Percentiles rank a stretch among this genome's conserved stretches.
These are phyloP conservation scores for Lepetodrilus schrolli DNA, from an alignment of 2,888 invertebrate species.

Conservation along the genomic window DNA sequence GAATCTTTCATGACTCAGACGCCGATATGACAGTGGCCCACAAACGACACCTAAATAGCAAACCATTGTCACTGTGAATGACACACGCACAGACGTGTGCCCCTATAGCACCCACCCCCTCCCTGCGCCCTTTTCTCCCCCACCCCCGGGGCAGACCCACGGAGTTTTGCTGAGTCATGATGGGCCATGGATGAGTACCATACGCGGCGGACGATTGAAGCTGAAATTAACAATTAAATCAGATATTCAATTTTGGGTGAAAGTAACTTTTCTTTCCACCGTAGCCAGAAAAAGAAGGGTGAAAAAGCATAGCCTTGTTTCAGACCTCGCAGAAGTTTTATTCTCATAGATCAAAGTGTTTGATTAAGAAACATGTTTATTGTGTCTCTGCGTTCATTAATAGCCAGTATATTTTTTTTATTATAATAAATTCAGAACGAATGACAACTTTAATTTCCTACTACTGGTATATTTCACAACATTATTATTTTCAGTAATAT, in stretches of 20 bases:
- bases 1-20: no score
- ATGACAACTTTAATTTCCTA: no score
- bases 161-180: neutral
- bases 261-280: neutral
- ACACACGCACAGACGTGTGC: neutral
- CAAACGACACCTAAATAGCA: slow-evolving; percentile 2
- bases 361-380: no score
- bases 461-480: no score
- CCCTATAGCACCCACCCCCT: neutral
- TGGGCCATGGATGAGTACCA: neutral
- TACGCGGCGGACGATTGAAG: neutral
- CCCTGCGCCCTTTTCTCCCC: neutral
- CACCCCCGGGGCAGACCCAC: neutral
- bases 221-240: slow-evolving; percentile 23
- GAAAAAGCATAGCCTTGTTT: no score
- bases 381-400: no score
- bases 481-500: no score
- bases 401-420: no score
- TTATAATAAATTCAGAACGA: no score
- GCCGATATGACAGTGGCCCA: neutral
- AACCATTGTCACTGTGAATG: slow-evolving; percentile 9
- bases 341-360: no score
- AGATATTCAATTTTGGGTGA: neutral
- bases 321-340: no score
- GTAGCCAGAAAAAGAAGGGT: no score